These are phyloP conservation scores for Chrysolina haemoptera DNA, from an alignment of 2,888 invertebrate genomes.

Conservation along the genomic window DNA sequence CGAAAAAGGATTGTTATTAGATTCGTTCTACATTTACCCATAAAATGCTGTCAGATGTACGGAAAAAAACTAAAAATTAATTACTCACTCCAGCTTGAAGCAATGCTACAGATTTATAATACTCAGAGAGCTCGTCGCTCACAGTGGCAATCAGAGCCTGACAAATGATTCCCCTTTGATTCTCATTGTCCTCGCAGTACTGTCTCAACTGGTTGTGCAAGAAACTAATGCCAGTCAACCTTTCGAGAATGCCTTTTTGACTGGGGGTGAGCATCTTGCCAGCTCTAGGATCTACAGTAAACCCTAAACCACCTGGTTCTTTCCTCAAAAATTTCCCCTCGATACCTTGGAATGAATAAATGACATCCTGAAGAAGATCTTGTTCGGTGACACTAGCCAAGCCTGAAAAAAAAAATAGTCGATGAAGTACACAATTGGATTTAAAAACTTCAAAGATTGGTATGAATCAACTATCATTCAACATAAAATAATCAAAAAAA, in stretches of 20 bases:
- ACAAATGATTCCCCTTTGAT: constrained; percentile 80
- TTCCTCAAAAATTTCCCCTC: constrained; percentile 82
- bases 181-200: constrained; percentile 83
- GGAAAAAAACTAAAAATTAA: not conserved
- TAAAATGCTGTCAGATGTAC: not conserved
- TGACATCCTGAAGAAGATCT: constrained; percentile 70
- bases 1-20: not conserved
- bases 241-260: constrained; percentile 77
- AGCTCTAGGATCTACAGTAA: constrained; percentile 74
- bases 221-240: constrained; percentile 88
- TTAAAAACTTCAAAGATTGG: no score
- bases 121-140: constrained; percentile 88
- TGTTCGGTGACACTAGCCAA: constrained; percentile 48
- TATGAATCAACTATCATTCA: no score
- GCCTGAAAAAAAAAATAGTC: constrained; percentile 40
- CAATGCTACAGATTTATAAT: constrained; percentile 89
- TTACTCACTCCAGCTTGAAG: constrained; percentile 86
- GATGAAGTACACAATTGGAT: no score
- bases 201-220: constrained; percentile 84
- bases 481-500: no score
- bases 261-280: constrained; percentile 71
- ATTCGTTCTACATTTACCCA: not conserved
- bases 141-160: constrained; percentile 90
- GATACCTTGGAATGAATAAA: constrained; percentile 87
- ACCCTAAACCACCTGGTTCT: constrained; percentile 75